Base-by-base conservation (phyloP, 2,888 invertebrate genomes). In the Deilephila elpenor region DNA sequence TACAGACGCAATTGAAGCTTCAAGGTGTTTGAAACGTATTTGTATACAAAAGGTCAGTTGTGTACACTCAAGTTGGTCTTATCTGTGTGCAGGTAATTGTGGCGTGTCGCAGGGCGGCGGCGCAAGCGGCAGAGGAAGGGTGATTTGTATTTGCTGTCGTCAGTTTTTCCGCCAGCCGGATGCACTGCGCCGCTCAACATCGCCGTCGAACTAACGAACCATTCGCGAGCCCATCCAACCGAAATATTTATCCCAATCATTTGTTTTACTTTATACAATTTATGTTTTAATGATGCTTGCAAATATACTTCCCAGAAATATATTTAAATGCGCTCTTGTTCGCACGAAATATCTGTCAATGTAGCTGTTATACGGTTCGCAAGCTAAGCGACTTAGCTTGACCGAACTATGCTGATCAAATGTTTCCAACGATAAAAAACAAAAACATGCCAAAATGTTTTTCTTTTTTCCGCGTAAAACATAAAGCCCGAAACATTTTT, bases 91-190 rank as follows among this genome's bases (percentile, higher is more conserved):
- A 44, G 7, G 44, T 67, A 51, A 67, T 75, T 72, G 64, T 71
- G 70, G 70, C 71, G 62, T 73, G 71, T 70, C 53, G 70, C 51
- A 60, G 44, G 32, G 70, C 32, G 70, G 5, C 62, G 59, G 67
- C 71, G 71, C 73, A 64, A 25, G 77, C 74, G 79, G 78, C 78
- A 79, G 79, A 83, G 85, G 86, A 86, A 89, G 84, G 87, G 85
- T 87, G 90, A 93, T 93, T 93, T 91, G 89, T 93, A 88, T 92
- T 93, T 91, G 87, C 87, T 82, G 82, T 86, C 84, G 86, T 85
- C 88, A 89, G 89, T 91, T 92, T 93, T 92, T 91, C 89, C 88
- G 85, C 83, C 81, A 80, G 78, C 83, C 88, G 86, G 88, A 89
- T 89, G 88, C 89, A 84, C 79, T 78, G 86, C 84, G 82, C 81